These are phyloP conservation scores for Hippocampus abdominalis DNA, from an alignment of 2,113 vertebrate genomes.

Conservation along the genomic window DNA sequence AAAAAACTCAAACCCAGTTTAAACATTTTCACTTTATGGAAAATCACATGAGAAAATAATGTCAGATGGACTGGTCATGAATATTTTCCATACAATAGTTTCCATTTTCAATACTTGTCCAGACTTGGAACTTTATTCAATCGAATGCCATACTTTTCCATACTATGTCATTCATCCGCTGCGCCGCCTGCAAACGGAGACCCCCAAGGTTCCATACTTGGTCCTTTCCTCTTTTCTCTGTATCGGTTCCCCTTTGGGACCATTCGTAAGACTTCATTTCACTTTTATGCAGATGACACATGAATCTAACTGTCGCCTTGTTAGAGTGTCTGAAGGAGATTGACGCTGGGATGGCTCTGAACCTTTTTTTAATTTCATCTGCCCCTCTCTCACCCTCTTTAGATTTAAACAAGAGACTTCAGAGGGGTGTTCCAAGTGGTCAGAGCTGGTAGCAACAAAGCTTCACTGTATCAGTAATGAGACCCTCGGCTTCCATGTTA, in stretches of 20 bases:
- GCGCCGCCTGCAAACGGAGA: neutral
- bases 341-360: no score
- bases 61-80: no score
- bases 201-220: neutral
- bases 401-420: neutral
- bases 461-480: conserved; percentile 12
- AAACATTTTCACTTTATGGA: no score
- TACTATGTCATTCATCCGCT: no score
- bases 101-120: no score
- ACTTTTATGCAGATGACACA: neutral
- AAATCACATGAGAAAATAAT: no score
- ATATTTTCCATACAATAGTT: no score
- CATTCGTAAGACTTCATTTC: neutral
- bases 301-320: neutral
- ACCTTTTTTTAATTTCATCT: no score
- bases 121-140: no score
- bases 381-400: neutral
- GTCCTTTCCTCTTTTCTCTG: neutral
- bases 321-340: neutral
- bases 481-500: neutral
- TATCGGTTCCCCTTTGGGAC: neutral
- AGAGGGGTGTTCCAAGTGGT: conserved; percentile 1
- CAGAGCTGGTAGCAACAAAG: neutral
- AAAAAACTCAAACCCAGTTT: no score
- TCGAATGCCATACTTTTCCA: no score